These are phyloP conservation scores for Nipponia nippon DNA, from an alignment of 2,113 vertebrate genomes.

Conservation along the genomic window DNA sequence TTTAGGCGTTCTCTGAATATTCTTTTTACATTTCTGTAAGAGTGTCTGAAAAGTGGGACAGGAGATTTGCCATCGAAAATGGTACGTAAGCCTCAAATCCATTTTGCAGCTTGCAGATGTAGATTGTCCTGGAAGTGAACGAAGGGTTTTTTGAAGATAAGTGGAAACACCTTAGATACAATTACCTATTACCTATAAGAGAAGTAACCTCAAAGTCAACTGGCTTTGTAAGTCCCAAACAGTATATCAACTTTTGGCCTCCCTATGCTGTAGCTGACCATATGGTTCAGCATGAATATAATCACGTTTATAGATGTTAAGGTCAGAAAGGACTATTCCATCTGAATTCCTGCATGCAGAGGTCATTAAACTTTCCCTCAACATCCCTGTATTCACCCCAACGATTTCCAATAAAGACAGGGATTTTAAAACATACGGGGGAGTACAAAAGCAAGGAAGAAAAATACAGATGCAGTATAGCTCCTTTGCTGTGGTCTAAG, in stretches of 20 bases:
- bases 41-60: constrained; percentile 6
- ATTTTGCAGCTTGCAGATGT: neutral
- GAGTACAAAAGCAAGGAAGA: neutral
- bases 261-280: neutral
- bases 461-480: neutral
- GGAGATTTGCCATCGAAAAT: neutral
- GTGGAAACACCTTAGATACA: neutral
- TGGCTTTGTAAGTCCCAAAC: neutral
- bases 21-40: neutral
- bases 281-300: neutral
- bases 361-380: neutral
- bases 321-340: neutral
- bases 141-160: neutral
- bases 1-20: constrained; percentile 27
- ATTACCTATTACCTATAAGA: neutral
- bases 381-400: neutral
- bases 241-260: neutral
- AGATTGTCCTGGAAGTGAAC: neutral
- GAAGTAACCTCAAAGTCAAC: neutral
- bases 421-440: neutral
- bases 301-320: neutral
- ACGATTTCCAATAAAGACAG: neutral
- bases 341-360: neutral
- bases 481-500: neutral
- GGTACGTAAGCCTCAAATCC: neutral